Base-by-base conservation (phyloP, 2,113 vertebrate genomes). In the Chinchilla lanigera region DNA sequence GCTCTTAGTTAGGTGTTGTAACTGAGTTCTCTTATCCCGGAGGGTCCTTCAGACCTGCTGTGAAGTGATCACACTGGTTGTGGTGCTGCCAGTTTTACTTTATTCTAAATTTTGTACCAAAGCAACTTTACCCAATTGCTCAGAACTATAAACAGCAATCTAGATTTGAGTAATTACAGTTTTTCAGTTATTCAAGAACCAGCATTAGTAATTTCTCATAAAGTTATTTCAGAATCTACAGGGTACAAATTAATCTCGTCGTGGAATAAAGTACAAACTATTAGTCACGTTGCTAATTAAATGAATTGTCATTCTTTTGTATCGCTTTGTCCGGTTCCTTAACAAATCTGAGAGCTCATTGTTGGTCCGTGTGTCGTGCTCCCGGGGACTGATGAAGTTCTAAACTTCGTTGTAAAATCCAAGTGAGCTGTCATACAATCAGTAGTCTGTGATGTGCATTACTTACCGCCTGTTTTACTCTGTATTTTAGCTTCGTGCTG, bases 81-180 rank as follows among this genome's bases (percentile, higher is more conserved):
- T 95, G 93, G 85, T 98, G 97, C 97, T 97, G 96, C 96, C 95
- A 80, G 86, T 92, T 95, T 95, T 28, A 0, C 65, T 98, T 0
- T 96, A 91, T 97, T 90, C 69, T 93, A 65, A 81, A 89, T 96
- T 97, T 98, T 98, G 63, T 97, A 95, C 96, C 98, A 96, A 98
- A 98, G 75, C 96, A 96, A 90, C 60, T 98, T 96, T 58, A 84
- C 56, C 1, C 91, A 61, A 65, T 75, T 95, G 60, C 93, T 83
- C 96, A 88, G 71, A 92, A 96, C 56, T 95, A 86, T 88, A 84
- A 89, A 80, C 61, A 96, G 75, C 84, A 77, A 69, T 83, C 84
- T 77, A 89, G 61, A 87, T 88, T 97, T 97, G 67, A 73, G 88
- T 92, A 86, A 71, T 91, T 87, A 89, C 30, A 88, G 44, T 86